Percentiles rank a stretch among this genome's conserved stretches.
Evolutionary conservation across 2,888 invertebrate genomes (phyloP).

Genomic region (Alloplasta piceator): DNA sequence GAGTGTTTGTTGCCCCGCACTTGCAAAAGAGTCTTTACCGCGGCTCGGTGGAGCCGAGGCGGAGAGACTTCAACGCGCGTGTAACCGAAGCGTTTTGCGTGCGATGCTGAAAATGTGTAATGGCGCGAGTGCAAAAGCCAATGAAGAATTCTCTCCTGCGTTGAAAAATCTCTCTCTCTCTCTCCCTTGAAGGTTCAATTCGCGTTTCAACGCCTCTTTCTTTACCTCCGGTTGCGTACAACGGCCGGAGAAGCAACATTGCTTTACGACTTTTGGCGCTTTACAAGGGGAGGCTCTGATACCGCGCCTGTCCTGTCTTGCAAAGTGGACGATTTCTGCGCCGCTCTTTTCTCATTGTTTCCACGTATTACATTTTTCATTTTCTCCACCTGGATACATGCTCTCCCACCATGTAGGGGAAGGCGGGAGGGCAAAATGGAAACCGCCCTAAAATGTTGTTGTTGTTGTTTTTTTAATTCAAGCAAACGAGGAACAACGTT

Average conservation of each 20-base stretch:
- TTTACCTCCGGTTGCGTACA: slow-evolving; percentile 1
- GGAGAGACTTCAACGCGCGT: too few species aligned
- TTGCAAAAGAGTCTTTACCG: too few species aligned
- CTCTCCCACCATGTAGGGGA: too few species aligned
- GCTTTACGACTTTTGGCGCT: slow-evolving; percentile 46
- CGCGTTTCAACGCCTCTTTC: slow-evolving; percentile 6
- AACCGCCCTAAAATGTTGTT: background rate
- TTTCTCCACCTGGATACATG: background rate
- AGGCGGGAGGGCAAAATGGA: background rate
- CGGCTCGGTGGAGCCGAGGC: too few species aligned
- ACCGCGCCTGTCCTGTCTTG: background rate
- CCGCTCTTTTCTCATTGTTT: slow-evolving; percentile 41
- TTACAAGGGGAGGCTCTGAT: slow-evolving; percentile 11
- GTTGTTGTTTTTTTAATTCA: too few species aligned
- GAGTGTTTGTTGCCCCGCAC: too few species aligned
- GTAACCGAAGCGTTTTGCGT: too few species aligned
- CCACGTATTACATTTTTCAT: slow-evolving; percentile 36
- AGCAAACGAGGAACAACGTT: too few species aligned
- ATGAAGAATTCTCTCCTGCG: too few species aligned
- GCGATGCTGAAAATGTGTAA: too few species aligned
- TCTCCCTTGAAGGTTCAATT: background rate
- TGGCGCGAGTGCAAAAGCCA: too few species aligned
- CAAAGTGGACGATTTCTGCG: slow-evolving; percentile 39
- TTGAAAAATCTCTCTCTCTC: too few species aligned
- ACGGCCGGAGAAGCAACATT: background rate